Conservation (phyloP, 2,797 vertebrate species). For the Telmatherina bonti region DNA sequence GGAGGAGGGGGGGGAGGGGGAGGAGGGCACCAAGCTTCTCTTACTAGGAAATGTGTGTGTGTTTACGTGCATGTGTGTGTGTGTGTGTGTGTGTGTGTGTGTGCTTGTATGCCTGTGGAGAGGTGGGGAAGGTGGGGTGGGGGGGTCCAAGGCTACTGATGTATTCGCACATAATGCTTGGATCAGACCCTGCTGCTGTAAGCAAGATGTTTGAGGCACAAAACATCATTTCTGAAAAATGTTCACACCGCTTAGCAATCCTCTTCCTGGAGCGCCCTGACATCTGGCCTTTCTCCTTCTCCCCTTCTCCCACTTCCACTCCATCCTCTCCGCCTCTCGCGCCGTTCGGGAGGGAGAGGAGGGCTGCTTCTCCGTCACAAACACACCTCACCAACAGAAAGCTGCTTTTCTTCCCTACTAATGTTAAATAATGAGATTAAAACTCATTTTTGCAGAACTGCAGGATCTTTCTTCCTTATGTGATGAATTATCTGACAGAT, state of each 20-base stretch:
- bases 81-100: slow-evolving; percentile 34
- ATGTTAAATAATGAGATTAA: slow-evolving; percentile 9
- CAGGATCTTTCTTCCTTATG: background rate
- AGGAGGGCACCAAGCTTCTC: slow-evolving; percentile 71
- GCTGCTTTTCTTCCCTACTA: slow-evolving; percentile 31
- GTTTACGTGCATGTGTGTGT: slow-evolving; percentile 28
- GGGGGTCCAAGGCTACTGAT: slow-evolving; percentile 82
- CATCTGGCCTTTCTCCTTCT: slow-evolving; percentile 79
- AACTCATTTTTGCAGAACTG: background rate
- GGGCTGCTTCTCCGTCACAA: slow-evolving; percentile 33
- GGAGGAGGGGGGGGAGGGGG: slow-evolving; percentile 57
- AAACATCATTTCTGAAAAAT: slow-evolving; percentile 83
- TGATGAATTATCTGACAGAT: background rate
- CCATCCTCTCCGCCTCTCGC: slow-evolving; percentile 63
- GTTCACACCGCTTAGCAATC: slow-evolving; percentile 83
- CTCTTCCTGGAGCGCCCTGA: slow-evolving; percentile 77
- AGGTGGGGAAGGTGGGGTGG: slow-evolving; percentile 5
- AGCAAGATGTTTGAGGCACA: slow-evolving; percentile 89
- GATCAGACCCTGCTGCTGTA: slow-evolving; percentile 91
- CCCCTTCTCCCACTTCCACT: slow-evolving; percentile 69
- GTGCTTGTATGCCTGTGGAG: slow-evolving; percentile 57
- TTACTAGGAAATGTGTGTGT: slow-evolving; percentile 71
- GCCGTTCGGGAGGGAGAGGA: slow-evolving; percentile 34
- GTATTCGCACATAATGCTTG: slow-evolving; percentile 88
- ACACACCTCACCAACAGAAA: too few relatives aligned